A percentile compares a stretch with the other conserved stretches of the same genome.
phyloP scores from a whole-genome alignment of 2,797 vertebrate genomes.

The Natrix natrix region DNA sequence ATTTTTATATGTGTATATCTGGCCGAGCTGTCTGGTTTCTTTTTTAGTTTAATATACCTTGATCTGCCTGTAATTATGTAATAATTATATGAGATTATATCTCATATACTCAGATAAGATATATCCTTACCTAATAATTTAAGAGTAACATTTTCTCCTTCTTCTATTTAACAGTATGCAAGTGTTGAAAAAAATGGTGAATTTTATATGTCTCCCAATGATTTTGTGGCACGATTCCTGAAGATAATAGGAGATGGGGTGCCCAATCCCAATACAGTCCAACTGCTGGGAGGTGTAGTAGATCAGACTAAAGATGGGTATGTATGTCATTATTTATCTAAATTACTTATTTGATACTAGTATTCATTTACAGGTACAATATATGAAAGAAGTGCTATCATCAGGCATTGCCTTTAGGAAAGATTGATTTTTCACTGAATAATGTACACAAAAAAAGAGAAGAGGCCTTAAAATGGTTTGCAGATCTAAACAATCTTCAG shows the following conservation, averaged over 20 bases:
- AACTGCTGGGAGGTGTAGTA: slow-evolving; percentile 82
- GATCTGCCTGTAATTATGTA: not conserved
- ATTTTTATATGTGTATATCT: not conserved
- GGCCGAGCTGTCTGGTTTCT: not conserved
- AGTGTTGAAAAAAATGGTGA: slow-evolving; percentile 84
- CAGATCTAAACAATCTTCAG: not conserved
- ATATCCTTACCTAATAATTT: slow-evolving; percentile 4
- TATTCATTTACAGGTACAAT: not conserved
- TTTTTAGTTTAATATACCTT: not conserved
- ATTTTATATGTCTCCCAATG: slow-evolving; percentile 81
- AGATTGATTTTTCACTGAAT: not conserved
- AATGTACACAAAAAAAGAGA: not conserved
- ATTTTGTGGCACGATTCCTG: slow-evolving; percentile 82
- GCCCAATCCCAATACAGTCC: slow-evolving; percentile 74
- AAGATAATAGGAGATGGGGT: slow-evolving; percentile 78
- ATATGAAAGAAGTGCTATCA: not conserved
- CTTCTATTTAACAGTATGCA: slow-evolving; percentile 77
- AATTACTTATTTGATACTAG: not conserved
- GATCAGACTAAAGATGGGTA: slow-evolving; percentile 89
- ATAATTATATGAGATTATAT: not conserved
- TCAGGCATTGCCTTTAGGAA: not conserved
- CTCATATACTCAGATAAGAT: not conserved
- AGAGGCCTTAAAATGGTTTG: not conserved
- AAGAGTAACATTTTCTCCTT: slow-evolving; percentile 22
- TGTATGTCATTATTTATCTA: slow-evolving; percentile 40